These are phyloP conservation scores for Hystrix brachyura DNA, from an alignment of 2,113 vertebrate species.

Conservation along the genomic window DNA sequence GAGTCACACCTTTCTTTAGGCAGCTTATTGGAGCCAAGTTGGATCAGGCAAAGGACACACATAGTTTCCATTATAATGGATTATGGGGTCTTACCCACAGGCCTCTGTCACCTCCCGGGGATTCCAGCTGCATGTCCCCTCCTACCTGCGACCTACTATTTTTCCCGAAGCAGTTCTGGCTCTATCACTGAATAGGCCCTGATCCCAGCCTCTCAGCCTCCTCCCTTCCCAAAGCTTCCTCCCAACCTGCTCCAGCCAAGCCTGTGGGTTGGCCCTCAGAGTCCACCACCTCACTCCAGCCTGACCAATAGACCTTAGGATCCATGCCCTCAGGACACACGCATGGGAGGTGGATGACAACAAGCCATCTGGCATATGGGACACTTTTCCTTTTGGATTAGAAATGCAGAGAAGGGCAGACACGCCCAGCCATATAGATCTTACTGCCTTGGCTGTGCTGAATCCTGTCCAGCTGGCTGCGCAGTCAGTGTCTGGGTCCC, in stretches of 20 bases:
- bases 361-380: rapidly evolving
- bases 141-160: not conserved
- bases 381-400: not conserved
- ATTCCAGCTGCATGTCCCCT: not conserved
- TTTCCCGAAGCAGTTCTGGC: not conserved
- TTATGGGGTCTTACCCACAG: not conserved
- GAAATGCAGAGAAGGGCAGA: no score
- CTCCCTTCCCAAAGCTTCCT: not conserved
- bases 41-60: not conserved
- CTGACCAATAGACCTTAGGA: rapidly evolving
- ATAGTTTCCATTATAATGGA: not conserved
- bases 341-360: rapidly evolving
- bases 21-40: not conserved
- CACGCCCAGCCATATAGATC: rapidly evolving
- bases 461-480: not conserved
- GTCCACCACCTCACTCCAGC: not conserved
- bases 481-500: not conserved
- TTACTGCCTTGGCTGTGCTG: not conserved
- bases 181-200: not conserved
- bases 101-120: not conserved
- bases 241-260: not conserved
- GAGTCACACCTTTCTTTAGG: not conserved
- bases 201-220: not conserved
- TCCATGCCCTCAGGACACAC: rapidly evolving
- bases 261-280: rapidly evolving